Evolutionary conservation across 2,797 vertebrate genomes (phyloP).

Genomic region (Characodon lateralis): DNA sequence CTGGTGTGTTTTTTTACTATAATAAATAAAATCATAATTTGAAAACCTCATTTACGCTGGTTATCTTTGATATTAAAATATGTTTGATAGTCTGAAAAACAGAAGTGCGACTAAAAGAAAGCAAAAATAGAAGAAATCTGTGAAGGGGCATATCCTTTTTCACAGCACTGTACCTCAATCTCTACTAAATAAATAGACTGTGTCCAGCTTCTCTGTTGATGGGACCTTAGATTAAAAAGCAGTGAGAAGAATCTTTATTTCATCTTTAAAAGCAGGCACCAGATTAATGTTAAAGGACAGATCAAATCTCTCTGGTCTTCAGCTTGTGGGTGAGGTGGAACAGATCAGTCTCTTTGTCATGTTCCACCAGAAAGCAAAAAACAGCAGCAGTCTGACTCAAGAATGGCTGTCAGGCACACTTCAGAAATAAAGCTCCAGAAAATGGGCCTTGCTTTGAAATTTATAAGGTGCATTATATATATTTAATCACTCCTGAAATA

Average conservation of each 20-base stretch:
- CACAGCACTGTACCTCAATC: background rate
- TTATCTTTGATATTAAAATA: background rate
- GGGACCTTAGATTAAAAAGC: background rate
- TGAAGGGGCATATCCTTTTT: background rate
- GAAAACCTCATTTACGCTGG: background rate
- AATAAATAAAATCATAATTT: background rate
- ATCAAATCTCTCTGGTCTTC: slow-evolving; percentile 20
- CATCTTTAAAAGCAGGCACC: slow-evolving; percentile 2
- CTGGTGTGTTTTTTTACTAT: background rate
- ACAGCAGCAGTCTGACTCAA: slow-evolving; percentile 28
- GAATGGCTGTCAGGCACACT: slow-evolving; percentile 25
- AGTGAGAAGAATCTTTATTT: slow-evolving; percentile 5
- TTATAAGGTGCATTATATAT: slow-evolving; percentile 42
- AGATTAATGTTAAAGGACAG: slow-evolving; percentile 28
- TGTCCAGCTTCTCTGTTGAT: background rate
- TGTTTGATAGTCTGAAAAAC: background rate
- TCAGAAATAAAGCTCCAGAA: slow-evolving; percentile 50
- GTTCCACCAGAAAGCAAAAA: slow-evolving; percentile 53
- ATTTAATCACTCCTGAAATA: slow-evolving; percentile 28
- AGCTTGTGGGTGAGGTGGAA: slow-evolving; percentile 29
- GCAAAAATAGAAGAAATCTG: background rate
- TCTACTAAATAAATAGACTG: background rate
- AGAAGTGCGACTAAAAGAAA: background rate
- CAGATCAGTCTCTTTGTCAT: slow-evolving; percentile 67
- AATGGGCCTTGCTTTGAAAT: slow-evolving; percentile 34